These are phyloP conservation scores for Palythoa grandis DNA, from an alignment of 92 coral and sea anemone genomes.

Conservation along the genomic window DNA sequence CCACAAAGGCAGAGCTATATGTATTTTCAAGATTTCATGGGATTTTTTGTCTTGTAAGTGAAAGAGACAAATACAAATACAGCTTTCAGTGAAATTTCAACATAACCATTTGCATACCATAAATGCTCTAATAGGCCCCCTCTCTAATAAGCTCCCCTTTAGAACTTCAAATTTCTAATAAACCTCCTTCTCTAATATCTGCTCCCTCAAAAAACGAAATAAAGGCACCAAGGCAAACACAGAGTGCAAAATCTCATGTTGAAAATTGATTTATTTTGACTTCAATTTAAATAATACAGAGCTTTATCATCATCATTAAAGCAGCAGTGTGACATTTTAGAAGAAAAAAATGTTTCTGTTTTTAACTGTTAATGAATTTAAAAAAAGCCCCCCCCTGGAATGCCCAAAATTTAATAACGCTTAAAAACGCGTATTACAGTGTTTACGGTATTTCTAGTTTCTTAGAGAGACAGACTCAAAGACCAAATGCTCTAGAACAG, in stretches of 20 bases:
- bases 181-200: too few species aligned
- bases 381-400: neutral
- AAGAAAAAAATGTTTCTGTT: neutral
- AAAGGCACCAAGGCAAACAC: neutral
- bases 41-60: neutral
- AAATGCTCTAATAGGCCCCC: neutral
- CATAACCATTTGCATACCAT: neutral
- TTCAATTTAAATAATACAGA: neutral
- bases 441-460: neutral
- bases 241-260: neutral
- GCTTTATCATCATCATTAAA: conserved; percentile 3
- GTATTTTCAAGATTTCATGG: neutral
- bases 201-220: too few species aligned
- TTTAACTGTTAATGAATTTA: neutral
- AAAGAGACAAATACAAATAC: neutral
- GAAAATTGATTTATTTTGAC: conserved; percentile 2
- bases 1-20: neutral
- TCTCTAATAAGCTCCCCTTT: too few species aligned
- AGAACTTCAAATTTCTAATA: too few species aligned
- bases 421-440: neutral
- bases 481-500: conserved; percentile 3
- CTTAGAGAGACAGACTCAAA: conserved; percentile 5
- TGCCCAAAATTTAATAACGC: neutral
- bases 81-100: neutral
- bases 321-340: neutral